Base-by-base conservation (phyloP, 2,888 invertebrate genomes). In the Clostera curtula region DNA sequence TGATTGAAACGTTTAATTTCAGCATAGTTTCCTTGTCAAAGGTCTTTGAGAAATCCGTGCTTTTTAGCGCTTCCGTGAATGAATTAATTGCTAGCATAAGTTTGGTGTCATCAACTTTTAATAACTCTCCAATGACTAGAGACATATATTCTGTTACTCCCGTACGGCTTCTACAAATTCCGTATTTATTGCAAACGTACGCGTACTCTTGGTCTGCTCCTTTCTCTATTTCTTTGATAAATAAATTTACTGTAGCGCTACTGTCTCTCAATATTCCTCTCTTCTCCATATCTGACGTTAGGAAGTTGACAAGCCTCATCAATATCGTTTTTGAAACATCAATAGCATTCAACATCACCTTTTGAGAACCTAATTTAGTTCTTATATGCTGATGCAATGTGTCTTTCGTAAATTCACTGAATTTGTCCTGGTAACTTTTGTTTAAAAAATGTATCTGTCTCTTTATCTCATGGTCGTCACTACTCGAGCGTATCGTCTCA, bases 341-440 rank as follows among this genome's bases (percentile, higher is more conserved):
- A 1, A 73, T 54, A 0, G 56, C 58, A 16, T 74, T 67, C 0
- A 71, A 31, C 5, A 76, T 47, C 0, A 66, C 70, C 21, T 66
- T 72, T 25, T 69, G 56, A 0, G 40, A 34, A 0, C 70, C 71
- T 0, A 63, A 25, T 15, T 43, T 48, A 0, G 72, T 73, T 43
- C 54, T 63, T 0, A 76, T 56, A 1, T 42, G 47, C 3, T 59
- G 56, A 1, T 52, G 34, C 17, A 45, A 41, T 0, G 62, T 66
- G 2, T 52, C 42, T 9, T 36, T 43, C 0, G 70, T 26, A 10
- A 62, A 71, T 1, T 56, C 49, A 2, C 41, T 40, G 17, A 68
- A 70, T 41, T 62, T 66, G 0, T 53, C 38, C 6, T 53, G 48
- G 27, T 64, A 75, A 3, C 24, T 56, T 5, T 27, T 37, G 1